Evolutionary conservation across 1,140 invertebrate species (phyloP).

Genomic region (Metaphire vulgaris): DNA sequence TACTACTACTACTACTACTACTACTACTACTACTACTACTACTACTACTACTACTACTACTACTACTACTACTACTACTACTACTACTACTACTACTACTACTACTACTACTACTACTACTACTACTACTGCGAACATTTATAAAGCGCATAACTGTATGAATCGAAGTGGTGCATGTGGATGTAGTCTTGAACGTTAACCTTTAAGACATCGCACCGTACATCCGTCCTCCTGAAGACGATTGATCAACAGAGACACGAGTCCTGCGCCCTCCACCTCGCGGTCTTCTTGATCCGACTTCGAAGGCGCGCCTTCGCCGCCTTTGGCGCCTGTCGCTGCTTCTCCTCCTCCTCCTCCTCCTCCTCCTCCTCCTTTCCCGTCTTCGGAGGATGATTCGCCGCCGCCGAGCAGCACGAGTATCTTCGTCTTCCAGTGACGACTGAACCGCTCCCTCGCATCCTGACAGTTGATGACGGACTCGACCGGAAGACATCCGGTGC

Average conservation of each 20-base stretch:
- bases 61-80: no score
- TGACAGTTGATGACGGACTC: neutral
- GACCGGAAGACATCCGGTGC: neutral
- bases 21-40: no score
- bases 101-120: no score
- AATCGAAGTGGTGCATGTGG: no score
- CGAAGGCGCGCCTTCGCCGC: neutral
- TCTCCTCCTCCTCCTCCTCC: neutral
- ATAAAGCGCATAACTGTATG: no score
- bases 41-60: no score
- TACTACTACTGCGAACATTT: no score
- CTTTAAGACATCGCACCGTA: neutral
- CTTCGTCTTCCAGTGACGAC: conserved; percentile 1
- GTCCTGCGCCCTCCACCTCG: neutral
- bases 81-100: no score
- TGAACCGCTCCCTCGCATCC: neutral
- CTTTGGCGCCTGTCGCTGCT: neutral
- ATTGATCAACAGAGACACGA: neutral
- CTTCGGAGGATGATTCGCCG: neutral
- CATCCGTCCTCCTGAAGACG: neutral
- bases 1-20: no score
- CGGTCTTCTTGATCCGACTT: neutral
- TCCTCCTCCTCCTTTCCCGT: neutral
- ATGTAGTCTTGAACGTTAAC: no score
- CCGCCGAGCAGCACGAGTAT: neutral